These are phyloP conservation scores for Microtus oregoni DNA, from an alignment of 2,113 vertebrate genomes.

Conservation along the genomic window DNA sequence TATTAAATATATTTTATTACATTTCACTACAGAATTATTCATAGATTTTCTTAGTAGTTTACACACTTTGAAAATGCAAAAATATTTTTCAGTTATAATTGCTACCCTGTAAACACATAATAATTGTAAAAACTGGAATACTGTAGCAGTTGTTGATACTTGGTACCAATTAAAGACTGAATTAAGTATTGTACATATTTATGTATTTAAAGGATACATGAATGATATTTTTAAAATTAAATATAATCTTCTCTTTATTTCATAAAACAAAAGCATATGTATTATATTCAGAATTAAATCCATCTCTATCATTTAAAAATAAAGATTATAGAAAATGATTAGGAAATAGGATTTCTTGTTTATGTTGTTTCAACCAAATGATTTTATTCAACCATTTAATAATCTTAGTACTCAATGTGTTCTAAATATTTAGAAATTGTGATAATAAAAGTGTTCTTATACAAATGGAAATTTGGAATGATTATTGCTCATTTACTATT, in stretches of 20 bases:
- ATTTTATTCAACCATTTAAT: background rate
- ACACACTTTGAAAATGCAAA: background rate
- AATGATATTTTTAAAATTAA: background rate
- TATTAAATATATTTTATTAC: background rate
- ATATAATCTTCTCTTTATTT: background rate
- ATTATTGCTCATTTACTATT: background rate
- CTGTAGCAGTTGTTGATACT: background rate
- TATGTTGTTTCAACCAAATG: background rate
- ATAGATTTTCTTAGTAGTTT: background rate
- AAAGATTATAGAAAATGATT: background rate
- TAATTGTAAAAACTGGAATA: conserved; percentile 16
- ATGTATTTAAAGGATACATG: background rate
- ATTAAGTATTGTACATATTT: background rate
- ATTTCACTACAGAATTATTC: background rate
- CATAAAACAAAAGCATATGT: background rate
- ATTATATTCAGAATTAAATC: background rate
- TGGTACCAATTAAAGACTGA: background rate
- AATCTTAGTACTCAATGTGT: background rate
- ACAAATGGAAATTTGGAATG: background rate
- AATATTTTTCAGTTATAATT: background rate
- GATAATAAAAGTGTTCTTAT: background rate
- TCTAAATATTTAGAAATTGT: background rate
- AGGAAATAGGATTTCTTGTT: background rate
- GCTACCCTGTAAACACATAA: background rate
- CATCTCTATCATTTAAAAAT: conserved; percentile 14